Base-by-base conservation (phyloP, 37 sponge, comb jelly and placozoan species). In the Cliona cf. orientalis region DNA sequence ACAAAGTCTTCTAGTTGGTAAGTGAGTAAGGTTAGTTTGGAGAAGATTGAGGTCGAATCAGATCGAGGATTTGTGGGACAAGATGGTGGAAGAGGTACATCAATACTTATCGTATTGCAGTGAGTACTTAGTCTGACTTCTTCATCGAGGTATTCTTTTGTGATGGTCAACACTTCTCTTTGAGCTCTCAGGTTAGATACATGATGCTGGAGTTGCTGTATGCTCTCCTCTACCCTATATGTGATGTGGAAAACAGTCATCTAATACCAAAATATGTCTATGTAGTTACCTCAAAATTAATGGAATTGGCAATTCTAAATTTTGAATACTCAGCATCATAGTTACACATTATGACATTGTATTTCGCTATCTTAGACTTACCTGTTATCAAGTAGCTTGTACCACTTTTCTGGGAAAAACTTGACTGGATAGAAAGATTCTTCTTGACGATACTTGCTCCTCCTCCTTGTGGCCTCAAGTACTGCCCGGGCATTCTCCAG, bases 361-460 rank as follows among this genome's bases (percentile, higher is more conserved):
- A n/a, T n/a, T n/a, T n/a, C n/a, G n/a, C n/a, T 7, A n/a, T 17
- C 49, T 42, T 11, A 44, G 28, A 68, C 81, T 55, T 37, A 80
- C 81, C 35, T 55, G 28, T 49, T 69, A 2, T 68, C 19, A 11
- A 81, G 36, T 33, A 42, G 14, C 7, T 42, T 39, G 43, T 70
- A 76, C 85, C 85, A 84, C 29, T 75, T 46, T 1, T 23, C 63
- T 55, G 85, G 85, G 44, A 66, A 26, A 28, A 84, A 75, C 11
- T 76, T 46, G 14, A 84, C 78, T 14, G 67, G 85, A 33, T 29
- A n/a, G 65, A 76, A 84, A 2, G 31, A 17, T 25, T 28, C 43
- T 32, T 84, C 77, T 33, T 61, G 67, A 26, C 58, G 40, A 61
- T 57, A 49, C 39, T 39, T 0, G 0, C 78, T 76, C 28, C 36